Percentiles rank a stretch among this genome's conserved stretches.
Evolutionary conservation across 2,113 vertebrate genomes (phyloP).

Genomic region (Hystrix cristata): DNA sequence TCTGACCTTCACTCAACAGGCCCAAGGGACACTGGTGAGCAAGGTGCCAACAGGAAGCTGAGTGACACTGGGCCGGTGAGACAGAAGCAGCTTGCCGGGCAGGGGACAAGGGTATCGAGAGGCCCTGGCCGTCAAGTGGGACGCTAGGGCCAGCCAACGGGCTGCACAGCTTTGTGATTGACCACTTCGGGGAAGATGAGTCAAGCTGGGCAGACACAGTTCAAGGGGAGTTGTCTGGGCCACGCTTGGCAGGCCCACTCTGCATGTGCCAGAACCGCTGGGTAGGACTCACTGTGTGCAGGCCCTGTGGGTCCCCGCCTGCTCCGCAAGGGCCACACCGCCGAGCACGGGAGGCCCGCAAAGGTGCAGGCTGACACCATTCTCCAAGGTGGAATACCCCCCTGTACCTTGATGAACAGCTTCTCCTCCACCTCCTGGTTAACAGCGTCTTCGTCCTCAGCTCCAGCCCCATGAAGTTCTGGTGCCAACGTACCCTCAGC

Average conservation of each 20-base stretch:
- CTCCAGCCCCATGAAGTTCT: conserved; percentile 77
- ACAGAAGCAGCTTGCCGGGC: not conserved
- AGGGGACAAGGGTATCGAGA: accelerated
- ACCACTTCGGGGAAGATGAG: not conserved
- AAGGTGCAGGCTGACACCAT: not conserved
- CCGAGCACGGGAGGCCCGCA: no score
- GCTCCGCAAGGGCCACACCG: not conserved
- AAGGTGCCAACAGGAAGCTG: not conserved
- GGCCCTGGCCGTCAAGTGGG: not conserved
- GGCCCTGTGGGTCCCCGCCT: not conserved
- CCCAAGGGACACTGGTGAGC: not conserved
- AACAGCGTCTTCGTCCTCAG: conserved; percentile 81
- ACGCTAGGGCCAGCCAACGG: not conserved
- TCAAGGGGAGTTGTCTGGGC: not conserved
- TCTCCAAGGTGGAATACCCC: not conserved
- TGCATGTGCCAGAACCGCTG: not conserved
- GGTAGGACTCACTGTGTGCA: not conserved
- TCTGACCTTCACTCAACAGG: accelerated
- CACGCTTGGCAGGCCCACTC: no score
- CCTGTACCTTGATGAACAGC: conserved; percentile 84
- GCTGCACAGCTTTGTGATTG: not conserved
- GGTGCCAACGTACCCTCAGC: conserved; percentile 69
- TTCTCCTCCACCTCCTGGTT: conserved; percentile 73
- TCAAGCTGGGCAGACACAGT: not conserved
- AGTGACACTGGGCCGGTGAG: not conserved